Base-by-base conservation (phyloP, 2,113 vertebrate genomes). In the Dromaius novaehollandiae region DNA sequence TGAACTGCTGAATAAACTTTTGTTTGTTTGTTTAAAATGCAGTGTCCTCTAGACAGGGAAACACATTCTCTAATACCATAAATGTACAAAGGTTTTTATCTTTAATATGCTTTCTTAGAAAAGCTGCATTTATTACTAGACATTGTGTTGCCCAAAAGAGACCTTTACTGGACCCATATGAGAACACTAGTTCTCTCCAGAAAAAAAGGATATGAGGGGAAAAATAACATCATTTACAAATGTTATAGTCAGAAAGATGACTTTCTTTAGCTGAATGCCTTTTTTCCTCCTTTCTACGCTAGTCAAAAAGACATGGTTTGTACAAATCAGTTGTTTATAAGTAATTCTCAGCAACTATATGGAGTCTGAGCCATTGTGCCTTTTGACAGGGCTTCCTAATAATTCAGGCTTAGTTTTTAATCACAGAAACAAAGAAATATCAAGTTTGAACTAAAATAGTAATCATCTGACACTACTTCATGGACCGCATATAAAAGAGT, bases 151-250 rank as follows among this genome's bases (percentile, higher is more conserved):
- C 34, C 34, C 91, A 88, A 86, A 30, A 34, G 36, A 75, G 25
- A 80, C 20, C 46, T 82, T 90, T 65, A 65, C 36, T 58, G 79
- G 68, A 28, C 75, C 48, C 88, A 74, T 70, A 48, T 34, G 53
- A 88, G 82, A 97, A 95, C 74, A 96, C 84, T 82, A 83, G 66
- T 65, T 93, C 48, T 70, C 95, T 97, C 97, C 95, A 97, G 80
- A 85, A 71, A 86, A 16, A 81, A 86, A 78, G 66, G 17, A 69
- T 71, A 92, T 7, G 19, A 66, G 87, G 80, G 82, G 94, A 96
- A 61, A 92, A 73, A 68, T 50, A 95, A 91, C 71, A 90, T 90
- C 55, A 77, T 44, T 89, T 89, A 58, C 28, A 90, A 94, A 77
- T 58, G 69, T 95, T 97, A 70, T 42, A 96, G 77, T 78, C 96